Percentiles rank a stretch among this genome's conserved stretches.
phyloP scores from a whole-genome alignment of 2,113 vertebrate species.

The Heloderma charlesbogerti region DNA sequence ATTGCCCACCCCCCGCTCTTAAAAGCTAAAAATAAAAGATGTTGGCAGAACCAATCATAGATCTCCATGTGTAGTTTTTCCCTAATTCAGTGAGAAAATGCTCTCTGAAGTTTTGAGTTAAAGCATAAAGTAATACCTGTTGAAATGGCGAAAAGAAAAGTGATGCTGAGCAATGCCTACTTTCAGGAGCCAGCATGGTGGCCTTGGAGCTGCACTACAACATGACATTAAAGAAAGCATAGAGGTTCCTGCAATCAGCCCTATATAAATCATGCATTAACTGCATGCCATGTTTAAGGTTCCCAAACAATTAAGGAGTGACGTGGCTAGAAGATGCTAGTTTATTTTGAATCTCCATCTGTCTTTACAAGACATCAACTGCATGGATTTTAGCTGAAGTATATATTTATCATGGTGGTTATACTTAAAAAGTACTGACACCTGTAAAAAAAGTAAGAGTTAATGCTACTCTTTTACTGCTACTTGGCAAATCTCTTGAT shows the following conservation, averaged over 20 bases:
- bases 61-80: neutral
- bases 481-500: neutral
- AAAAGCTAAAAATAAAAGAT: neutral
- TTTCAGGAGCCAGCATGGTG: neutral
- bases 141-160: neutral
- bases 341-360: neutral
- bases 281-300: neutral
- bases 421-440: too few species aligned
- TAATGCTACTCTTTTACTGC: neutral
- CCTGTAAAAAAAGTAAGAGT: neutral
- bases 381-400: neutral
- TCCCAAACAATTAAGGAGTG: neutral
- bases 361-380: neutral
- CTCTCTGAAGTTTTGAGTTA: neutral
- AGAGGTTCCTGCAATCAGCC: neutral
- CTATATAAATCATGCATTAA: neutral
- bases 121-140: neutral
- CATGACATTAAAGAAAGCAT: neutral
- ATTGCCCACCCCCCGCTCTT: neutral
- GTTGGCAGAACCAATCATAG: neutral
- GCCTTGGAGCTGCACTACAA: neutral
- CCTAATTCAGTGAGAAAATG: neutral
- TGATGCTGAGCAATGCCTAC: neutral
- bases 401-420: neutral
- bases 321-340: neutral